Percentiles rank a stretch among this genome's conserved stretches.
These are phyloP conservation scores for Ceratosolen fusciceps DNA, from an alignment of 1,140 invertebrate species.

Conservation along the genomic window DNA sequence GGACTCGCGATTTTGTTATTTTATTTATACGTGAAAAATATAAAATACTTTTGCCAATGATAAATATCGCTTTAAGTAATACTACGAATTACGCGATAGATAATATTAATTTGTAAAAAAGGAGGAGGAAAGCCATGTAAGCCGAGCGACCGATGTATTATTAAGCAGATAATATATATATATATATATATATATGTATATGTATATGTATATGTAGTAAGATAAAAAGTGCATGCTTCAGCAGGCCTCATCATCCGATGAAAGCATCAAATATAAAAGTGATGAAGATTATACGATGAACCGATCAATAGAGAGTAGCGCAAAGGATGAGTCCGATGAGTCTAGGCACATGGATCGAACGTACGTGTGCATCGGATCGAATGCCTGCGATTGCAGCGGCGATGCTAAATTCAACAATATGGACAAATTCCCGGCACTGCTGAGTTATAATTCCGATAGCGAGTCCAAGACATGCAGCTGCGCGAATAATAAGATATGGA, in stretches of 20 bases:
- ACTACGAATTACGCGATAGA: too few relatives aligned
- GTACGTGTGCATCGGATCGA: neutral
- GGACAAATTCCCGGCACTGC: neutral
- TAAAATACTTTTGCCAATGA: too few relatives aligned
- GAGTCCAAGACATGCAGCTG: slow-evolving; percentile 15
- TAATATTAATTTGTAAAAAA: too few relatives aligned
- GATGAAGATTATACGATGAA: neutral
- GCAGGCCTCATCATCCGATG: slow-evolving; percentile 5
- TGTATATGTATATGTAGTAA: neutral
- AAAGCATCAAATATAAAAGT: slow-evolving; percentile 8
- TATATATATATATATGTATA: neutral
- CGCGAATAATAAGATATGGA: slow-evolving; percentile 47
- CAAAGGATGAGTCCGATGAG: slow-evolving; percentile 6
- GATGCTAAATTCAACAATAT: slow-evolving; percentile 4
- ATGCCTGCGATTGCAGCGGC: neutral
- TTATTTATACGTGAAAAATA: too few relatives aligned
- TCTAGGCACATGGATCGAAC: neutral
- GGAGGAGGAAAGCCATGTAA: too few relatives aligned
- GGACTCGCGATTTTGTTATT: too few relatives aligned
- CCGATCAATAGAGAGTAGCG: neutral
- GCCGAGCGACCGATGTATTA: too few relatives aligned
- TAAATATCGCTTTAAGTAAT: too few relatives aligned
- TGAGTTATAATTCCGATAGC: neutral
- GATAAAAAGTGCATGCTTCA: neutral
- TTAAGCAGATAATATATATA: neutral